Evolutionary conservation across 2,888 invertebrate genomes (phyloP), one percentile per base, ranked within the genome.

Genomic region (Leucophenga maculata): DNA sequence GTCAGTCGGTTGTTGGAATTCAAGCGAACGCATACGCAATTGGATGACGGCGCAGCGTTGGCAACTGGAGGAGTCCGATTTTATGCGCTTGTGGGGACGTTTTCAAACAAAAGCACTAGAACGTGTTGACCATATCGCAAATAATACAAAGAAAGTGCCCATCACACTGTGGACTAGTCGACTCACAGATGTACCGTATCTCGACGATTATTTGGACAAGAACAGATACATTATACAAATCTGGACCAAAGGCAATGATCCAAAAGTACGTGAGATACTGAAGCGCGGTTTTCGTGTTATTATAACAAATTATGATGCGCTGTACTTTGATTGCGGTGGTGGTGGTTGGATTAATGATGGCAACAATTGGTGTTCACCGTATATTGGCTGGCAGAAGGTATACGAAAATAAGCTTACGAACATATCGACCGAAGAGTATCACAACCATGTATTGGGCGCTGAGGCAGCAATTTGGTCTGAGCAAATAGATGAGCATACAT

Each of bases 351-450:
- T 96, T 0, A 92, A 92, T 0, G 91, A 90, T 72, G 92, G 92
- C 88, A 94, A 94, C 80, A 97, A 97, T 86, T 97, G 97, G 97
- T 97, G 96, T 85, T 92, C 95, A 0, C 96, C 96, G 0, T 97
- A 95, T 88, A 95, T 94, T 79, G 94, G 95, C 3, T 97, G 96
- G 96, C 95, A 96, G 87, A 93, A 92, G 81, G 92, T 96, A 0
- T 97, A 97, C 79, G 92, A 93, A 46, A 96, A 96, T 86, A 93
- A 92, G 73, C 93, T 93, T 0, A 88, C 90, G 22, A 82, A 86
- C 9, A 89, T 90, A 1, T 39, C 39, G 9, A 9, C 6, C 8
- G 1, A 1, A 6, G 89, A 90, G 1, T 87, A 91, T 74, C 89
- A 89, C 32, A 85, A 91, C 57, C 90, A 91, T 71, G 85, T 91